Evolutionary conservation across 2,797 vertebrate species (phyloP).

Genomic region (Lagocephalus sceleratus): DNA sequence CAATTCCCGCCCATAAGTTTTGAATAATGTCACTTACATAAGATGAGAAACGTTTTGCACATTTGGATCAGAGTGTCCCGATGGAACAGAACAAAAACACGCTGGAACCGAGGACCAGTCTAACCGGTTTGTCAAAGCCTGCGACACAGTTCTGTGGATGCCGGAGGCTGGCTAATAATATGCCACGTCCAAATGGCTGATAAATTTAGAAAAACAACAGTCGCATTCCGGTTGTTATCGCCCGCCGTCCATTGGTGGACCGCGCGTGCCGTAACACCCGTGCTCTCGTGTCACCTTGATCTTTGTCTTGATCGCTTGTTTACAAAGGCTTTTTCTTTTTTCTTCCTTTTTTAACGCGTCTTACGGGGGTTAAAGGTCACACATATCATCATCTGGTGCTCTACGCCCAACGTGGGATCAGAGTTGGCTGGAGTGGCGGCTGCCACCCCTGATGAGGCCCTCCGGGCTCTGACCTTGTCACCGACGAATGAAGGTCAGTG

Average conservation of each 20-base stretch:
- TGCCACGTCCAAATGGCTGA: background rate
- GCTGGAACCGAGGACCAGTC: background rate
- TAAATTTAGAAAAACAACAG: background rate
- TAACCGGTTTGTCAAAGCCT: slow-evolving; percentile 4
- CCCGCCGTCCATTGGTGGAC: slow-evolving; percentile 28
- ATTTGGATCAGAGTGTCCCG: too few relatives aligned
- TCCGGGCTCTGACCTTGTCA: too few relatives aligned
- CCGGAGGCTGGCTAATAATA: slow-evolving; percentile 11
- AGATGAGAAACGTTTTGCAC: too few relatives aligned
- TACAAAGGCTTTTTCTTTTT: slow-evolving; percentile 5
- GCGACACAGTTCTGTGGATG: background rate
- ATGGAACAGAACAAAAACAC: slow-evolving; percentile 2
- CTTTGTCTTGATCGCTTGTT: background rate
- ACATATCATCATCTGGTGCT: too few relatives aligned
- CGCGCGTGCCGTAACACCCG: slow-evolving; percentile 6
- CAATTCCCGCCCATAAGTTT: too few relatives aligned
- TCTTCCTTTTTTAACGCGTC: too few relatives aligned
- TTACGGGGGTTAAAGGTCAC: too few relatives aligned
- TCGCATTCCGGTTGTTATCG: slow-evolving; percentile 16
- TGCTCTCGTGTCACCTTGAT: slow-evolving; percentile 6
- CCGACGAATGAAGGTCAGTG: slow-evolving; percentile 12
- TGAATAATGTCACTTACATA: too few relatives aligned
- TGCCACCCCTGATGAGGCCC: too few relatives aligned
- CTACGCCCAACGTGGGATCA: too few relatives aligned
- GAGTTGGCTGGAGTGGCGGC: too few relatives aligned